Conservation (phyloP, 2,888 invertebrate species). For the Idaea aversata region DNA sequence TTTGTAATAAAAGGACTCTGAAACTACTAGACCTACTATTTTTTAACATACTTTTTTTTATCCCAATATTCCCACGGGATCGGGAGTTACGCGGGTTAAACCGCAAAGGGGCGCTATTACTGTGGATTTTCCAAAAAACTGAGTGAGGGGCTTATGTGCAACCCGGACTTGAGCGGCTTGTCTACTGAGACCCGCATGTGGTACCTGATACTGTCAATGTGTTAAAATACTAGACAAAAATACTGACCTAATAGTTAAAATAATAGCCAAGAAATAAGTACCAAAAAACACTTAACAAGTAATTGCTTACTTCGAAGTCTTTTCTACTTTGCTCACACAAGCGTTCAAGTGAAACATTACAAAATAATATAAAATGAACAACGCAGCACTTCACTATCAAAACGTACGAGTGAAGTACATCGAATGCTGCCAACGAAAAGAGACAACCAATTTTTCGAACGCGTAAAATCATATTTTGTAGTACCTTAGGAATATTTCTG, state of each 20-base stretch:
- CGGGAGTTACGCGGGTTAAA: too few relatives aligned
- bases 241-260: not conserved
- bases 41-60: too few relatives aligned
- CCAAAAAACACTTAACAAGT: not conserved
- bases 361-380: not conserved
- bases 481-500: constrained; percentile 10
- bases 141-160: too few relatives aligned
- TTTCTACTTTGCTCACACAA: constrained; percentile 5
- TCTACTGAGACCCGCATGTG: too few relatives aligned
- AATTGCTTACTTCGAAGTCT: constrained; percentile 8
- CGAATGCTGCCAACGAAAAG: constrained; percentile 12
- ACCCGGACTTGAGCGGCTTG: too few relatives aligned
- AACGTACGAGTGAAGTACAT: constrained; percentile 9
- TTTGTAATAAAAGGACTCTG: too few relatives aligned
- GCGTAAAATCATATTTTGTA: constrained; percentile 18
- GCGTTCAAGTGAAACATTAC: not conserved
- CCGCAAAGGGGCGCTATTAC: too few relatives aligned
- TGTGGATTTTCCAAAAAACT: too few relatives aligned
- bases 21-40: too few relatives aligned
- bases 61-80: too few relatives aligned
- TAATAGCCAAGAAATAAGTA: not conserved
- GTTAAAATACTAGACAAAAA: too few relatives aligned
- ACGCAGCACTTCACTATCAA: constrained; percentile 6
- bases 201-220: too few relatives aligned
- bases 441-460: constrained; percentile 16